Evolutionary conservation across 1,140 invertebrate genomes (phyloP).

Genomic region (Conus ventricosus): DNA sequence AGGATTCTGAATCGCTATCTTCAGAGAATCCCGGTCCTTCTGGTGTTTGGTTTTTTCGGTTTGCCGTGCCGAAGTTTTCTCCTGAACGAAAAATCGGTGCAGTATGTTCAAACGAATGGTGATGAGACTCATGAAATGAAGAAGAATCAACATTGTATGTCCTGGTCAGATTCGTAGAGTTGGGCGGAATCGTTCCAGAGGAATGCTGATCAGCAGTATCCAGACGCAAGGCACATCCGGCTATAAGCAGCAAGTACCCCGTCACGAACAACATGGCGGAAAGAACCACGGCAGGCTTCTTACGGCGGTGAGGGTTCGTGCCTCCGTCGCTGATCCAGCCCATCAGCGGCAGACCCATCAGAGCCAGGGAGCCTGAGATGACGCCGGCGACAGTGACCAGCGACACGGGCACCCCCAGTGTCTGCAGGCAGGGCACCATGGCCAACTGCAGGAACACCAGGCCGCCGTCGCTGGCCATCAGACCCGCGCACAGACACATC

Average conservation of each 20-base stretch:
- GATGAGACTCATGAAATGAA: too few relatives aligned
- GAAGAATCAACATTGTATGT: too few relatives aligned
- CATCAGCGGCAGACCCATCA: not conserved
- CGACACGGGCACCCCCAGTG: slow-evolving; percentile 22
- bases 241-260: not conserved
- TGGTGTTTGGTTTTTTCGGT: not conserved
- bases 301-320: slow-evolving; percentile 15
- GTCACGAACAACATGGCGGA: not conserved
- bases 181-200: too few relatives aligned
- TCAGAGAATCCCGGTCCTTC: too few relatives aligned
- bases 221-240: not conserved
- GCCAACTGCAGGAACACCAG: slow-evolving; percentile 21
- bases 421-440: slow-evolving; percentile 28
- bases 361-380: slow-evolving; percentile 15
- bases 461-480: not conserved
- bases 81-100: too few relatives aligned
- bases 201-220: not conserved
- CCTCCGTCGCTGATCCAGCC: slow-evolving; percentile 21
- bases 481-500: not conserved
- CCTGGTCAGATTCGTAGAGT: too few relatives aligned
- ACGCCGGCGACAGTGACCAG: slow-evolving; percentile 18
- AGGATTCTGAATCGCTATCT: not conserved
- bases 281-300: slow-evolving; percentile 23
- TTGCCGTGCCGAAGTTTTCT: not conserved
- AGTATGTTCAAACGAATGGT: too few relatives aligned